Evolutionary conservation across 2,113 vertebrate species (phyloP), one percentile per base, ranked within the genome.

Genomic region (Struthidea cinerea): DNA sequence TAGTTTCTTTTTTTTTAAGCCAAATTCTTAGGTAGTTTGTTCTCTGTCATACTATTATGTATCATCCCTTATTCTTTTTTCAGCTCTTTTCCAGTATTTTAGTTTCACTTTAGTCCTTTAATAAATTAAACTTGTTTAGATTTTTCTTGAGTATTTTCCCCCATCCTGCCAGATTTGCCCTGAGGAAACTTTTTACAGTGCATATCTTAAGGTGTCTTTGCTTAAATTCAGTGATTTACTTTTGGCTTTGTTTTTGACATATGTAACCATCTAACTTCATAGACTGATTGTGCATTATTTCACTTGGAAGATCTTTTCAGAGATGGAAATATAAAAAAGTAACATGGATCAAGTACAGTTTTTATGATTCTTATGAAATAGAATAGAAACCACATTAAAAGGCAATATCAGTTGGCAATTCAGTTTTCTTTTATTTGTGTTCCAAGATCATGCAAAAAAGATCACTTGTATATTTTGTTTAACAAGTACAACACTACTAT

Each of bases 341-440:
- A 68, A 57, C 61, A 85, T 32, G 59, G 11, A 49, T 85, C 32
- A 71, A 46, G 73, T 69, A 57, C 42, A 61, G 49, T 69, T 91
- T 95, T 89, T 30, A 47, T 70, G 21, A 57, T 74, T 94, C 49
- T 81, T 65, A 24, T 44, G 63, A 89, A 87, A 70, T 27, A 88
- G 53, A 93, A 85, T 39, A 71, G 64, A 90, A 95, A 88, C 90
- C 81, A 75, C 79, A 87, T 80, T 77, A 96, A 91, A 92, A 56
- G 52, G 33, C 55, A 91, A 30, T 67, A 85, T 80, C 53, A 87
- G 16, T 1, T 90, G 53, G 46, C 50, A 91, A 32, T 79, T 88
- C 8, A 18, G 8, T 49, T 84, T 91, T 84, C 33, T 61, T 96
- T 71, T 92, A 35, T 86, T 96, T 55, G 71, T 81, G 3, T 50